These are phyloP conservation scores for Phortica magna DNA, from an alignment of 2,888 invertebrate genomes.

Conservation along the genomic window DNA sequence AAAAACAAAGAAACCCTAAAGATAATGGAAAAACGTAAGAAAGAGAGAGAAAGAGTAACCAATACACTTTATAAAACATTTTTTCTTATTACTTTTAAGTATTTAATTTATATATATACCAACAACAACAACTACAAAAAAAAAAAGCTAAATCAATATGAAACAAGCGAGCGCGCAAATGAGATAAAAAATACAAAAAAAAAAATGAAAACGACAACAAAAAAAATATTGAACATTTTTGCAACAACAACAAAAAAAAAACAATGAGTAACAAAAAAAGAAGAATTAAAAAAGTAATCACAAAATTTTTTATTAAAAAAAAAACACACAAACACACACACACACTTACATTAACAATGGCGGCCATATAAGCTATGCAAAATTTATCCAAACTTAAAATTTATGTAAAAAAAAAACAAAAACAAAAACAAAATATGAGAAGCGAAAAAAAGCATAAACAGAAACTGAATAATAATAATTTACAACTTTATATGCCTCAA, in stretches of 20 bases:
- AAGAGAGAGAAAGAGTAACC: constrained; percentile 45
- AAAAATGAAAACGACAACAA: not conserved
- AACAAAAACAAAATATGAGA: not conserved
- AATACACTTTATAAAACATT: constrained; percentile 74
- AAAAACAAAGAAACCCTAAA: constrained; percentile 45
- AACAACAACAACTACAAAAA: constrained; percentile 50
- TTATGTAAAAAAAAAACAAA: not conserved
- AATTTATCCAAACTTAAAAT: not conserved
- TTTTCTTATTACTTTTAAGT: constrained; percentile 77
- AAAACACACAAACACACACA: not conserved
- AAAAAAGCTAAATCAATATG: constrained; percentile 22
- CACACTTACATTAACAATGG: not conserved
- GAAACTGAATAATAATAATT: not conserved
- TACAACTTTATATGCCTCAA: not conserved
- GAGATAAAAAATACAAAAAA: not conserved
- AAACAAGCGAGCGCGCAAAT: not conserved
- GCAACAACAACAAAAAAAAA: not conserved
- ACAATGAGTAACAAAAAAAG: not conserved
- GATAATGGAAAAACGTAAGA: constrained; percentile 29
- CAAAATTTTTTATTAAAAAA: not conserved
- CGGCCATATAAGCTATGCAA: constrained; percentile 21
- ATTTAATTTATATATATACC: constrained; percentile 74
- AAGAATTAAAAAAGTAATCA: not conserved
- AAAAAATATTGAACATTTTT: not conserved
- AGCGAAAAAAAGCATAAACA: not conserved